These are phyloP conservation scores for Ornithoptera alexandrae DNA, from an alignment of 2,888 invertebrate genomes.

Conservation along the genomic window DNA sequence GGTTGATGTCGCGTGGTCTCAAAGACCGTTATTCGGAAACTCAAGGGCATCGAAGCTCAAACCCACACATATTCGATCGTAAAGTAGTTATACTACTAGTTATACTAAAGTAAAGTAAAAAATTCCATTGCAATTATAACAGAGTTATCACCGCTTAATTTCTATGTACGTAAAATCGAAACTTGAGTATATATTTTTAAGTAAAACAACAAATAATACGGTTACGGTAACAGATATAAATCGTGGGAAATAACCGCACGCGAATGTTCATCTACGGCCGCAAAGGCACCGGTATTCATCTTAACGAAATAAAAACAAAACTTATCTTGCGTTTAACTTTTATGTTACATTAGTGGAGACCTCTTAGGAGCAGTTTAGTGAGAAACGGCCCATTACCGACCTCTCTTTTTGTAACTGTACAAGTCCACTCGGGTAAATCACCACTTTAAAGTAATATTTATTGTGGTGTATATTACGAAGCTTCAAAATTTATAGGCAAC, in stretches of 20 bases:
- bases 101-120: no score
- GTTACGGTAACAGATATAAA: constrained; percentile 22
- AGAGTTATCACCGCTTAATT: neutral
- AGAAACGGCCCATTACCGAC: constrained; percentile 50
- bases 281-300: constrained; percentile 23
- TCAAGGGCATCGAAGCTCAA: no score
- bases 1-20: no score
- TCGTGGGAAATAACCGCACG: constrained; percentile 31
- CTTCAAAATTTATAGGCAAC: constrained; percentile 56
- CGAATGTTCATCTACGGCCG: constrained; percentile 22
- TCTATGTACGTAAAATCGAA: neutral
- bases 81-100: no score
- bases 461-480: constrained; percentile 55
- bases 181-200: neutral
- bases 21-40: no score
- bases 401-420: constrained; percentile 43
- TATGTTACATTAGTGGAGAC: constrained; percentile 29
- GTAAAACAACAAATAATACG: neutral
- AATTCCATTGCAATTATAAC: no score
- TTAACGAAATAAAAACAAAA: constrained; percentile 24
- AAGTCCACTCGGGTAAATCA: constrained; percentile 52
- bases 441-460: constrained; percentile 59
- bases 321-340: constrained; percentile 31
- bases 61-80: no score
- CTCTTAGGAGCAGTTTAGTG: constrained; percentile 37